Conservation (phyloP, 1,140 invertebrate species). For the Hypothenemus hampei region DNA sequence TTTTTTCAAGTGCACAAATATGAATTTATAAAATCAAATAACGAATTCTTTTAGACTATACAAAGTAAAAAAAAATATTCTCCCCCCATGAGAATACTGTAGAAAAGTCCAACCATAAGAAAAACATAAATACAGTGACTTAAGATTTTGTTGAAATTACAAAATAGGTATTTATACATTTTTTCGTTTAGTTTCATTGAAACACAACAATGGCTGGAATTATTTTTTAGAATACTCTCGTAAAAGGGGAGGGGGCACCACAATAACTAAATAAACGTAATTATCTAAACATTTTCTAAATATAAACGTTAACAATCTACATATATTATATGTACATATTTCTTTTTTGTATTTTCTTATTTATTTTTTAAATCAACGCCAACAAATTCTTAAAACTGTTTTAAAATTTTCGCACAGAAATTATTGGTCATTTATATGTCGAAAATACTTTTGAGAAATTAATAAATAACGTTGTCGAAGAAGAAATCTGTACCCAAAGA, state of each 20-base stretch:
- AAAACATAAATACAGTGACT: neutral
- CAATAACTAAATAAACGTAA: slow-evolving; percentile 10
- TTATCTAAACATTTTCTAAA: slow-evolving; percentile 22
- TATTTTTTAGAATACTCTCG: slow-evolving; percentile 12
- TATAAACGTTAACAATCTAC: slow-evolving; percentile 21
- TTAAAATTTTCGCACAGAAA: too few species aligned
- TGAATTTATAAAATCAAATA: slow-evolving; percentile 29
- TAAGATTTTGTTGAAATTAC: too few species aligned
- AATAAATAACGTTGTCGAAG: too few species aligned
- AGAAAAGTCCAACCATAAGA: too few species aligned
- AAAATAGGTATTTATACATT: too few species aligned
- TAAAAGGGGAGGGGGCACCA: too few species aligned
- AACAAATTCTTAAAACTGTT: neutral
- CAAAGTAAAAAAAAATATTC: slow-evolving; percentile 13
- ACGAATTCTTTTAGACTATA: slow-evolving; percentile 19
- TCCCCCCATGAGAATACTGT: neutral
- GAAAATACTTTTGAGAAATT: too few species aligned
- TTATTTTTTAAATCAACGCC: neutral
- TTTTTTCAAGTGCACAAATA: slow-evolving; percentile 30
- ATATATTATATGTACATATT: too few species aligned
- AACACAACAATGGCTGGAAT: too few species aligned
- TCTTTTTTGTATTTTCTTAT: neutral
- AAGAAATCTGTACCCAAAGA: too few species aligned
- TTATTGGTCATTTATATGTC: too few species aligned
- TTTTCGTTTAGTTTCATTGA: too few species aligned